Base-by-base conservation (phyloP, 2,113 vertebrate species). In the Blennius ocellaris region DNA sequence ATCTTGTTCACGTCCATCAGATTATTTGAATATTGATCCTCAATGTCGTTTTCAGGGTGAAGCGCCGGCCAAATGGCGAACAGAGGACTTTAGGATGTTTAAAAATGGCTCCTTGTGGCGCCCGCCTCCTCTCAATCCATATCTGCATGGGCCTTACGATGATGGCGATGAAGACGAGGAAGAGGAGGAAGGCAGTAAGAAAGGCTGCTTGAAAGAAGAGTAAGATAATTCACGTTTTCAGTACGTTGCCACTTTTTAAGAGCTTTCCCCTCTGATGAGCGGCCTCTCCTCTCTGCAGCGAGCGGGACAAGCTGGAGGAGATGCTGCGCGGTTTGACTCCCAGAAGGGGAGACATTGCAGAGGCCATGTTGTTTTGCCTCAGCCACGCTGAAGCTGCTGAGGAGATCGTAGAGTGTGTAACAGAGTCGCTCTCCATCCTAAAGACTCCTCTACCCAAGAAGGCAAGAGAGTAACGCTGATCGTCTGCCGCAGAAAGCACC, bases 361-460 rank as follows among this genome's bases (percentile, higher is more conserved):
- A 99, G 12, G 98, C 96, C 55, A 99, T 99, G 98, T 90, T 97
- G 87, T 99, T 99, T 90, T 99, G 98, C 81, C 95, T 99, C 15
- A 95, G 93, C 73, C 98, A 95, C n/a, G 98, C 98, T 0, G 98
- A 99, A 80, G 98, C 97, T 72, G 98, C 98, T 40, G 98, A 99
- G 84, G 98, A 99, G 93, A 98, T 99, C 60, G 98, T 99, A 47
- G 98, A 99, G 87, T 99, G 98, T 71, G 91, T 99, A 73, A 92
- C 98, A 0, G 98, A 99, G 70, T 99, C 97, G 0, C 84, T 99
- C 80, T 99, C 98, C 44, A 99, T 99, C 89, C 92, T 99, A 67
- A 99, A 99, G 92, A 99, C 98, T 6, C 97, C 98, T n/a, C 96
- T 99, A 74, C 97, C 97, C 49, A 99, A 99, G 89, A 99, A 99